These are phyloP conservation scores for Antennarius striatus DNA, from an alignment of 2,113 vertebrate genomes.

Conservation along the genomic window DNA sequence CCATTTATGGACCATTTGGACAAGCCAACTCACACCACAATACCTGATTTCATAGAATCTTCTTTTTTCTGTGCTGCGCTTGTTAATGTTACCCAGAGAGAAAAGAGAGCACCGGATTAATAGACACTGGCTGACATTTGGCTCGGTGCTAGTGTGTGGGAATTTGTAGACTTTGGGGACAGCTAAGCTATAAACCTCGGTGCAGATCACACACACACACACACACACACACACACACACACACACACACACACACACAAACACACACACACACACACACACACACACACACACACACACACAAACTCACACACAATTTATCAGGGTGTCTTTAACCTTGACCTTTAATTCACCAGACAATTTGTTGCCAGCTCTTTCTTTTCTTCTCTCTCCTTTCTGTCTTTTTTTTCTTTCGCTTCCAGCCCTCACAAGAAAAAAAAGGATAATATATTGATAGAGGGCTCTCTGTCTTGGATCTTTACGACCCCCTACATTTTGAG, in stretches of 20 bases:
- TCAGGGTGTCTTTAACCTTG: constrained; percentile 27
- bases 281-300: constrained; percentile 1
- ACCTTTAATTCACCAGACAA: constrained; percentile 34
- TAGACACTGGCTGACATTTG: background rate
- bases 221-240: background rate
- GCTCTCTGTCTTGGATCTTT: constrained; percentile 15
- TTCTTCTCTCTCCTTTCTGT: background rate
- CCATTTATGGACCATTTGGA: too few relatives aligned
- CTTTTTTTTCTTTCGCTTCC: constrained; percentile 10
- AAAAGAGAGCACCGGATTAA: constrained; percentile 12
- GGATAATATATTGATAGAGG: constrained; percentile 26
- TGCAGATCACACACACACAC: constrained; percentile 5
- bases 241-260: background rate
- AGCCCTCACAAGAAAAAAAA: constrained; percentile 10
- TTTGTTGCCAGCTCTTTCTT: constrained; percentile 20
- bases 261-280: constrained; percentile 1
- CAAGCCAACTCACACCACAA: too few relatives aligned
- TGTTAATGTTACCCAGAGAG: background rate
- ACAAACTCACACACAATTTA: constrained; percentile 8
- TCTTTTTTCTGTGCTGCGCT: constrained; percentile 1
- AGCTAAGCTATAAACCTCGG: background rate
- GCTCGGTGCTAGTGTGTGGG: background rate
- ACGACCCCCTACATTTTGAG: constrained; percentile 12
- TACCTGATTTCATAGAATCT: background rate
- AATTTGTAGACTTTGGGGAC: background rate